Conservation (phyloP, 2,113 vertebrate species). For the Dunckerocampus dactyliophorus region DNA sequence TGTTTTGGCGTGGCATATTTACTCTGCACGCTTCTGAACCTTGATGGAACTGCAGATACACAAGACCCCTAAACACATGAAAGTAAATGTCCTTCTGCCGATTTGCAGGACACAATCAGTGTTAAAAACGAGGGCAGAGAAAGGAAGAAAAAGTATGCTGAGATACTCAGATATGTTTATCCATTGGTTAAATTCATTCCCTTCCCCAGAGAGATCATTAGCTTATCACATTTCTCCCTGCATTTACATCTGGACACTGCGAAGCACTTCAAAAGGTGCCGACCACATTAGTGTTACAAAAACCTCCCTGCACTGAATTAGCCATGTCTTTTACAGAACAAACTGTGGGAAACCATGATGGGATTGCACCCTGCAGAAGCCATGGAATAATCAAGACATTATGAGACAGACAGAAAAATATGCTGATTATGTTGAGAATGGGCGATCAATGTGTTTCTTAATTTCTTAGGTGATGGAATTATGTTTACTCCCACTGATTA, state of each 20-base stretch:
- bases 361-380: constrained; percentile 10
- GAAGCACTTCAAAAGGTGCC: constrained; percentile 61
- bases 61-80: constrained; percentile 55
- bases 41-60: constrained; percentile 58
- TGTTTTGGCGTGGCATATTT: constrained; percentile 61
- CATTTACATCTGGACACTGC: constrained; percentile 57
- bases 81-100: constrained; percentile 56
- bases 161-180: constrained; percentile 59
- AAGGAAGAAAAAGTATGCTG: constrained; percentile 14
- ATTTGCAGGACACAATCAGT: constrained; percentile 18
- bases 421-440: constrained; percentile 42
- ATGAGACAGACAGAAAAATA: constrained; percentile 19
- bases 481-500: constrained; percentile 46
- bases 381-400: constrained; percentile 20
- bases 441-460: constrained; percentile 60
- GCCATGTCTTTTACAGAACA: constrained; percentile 15
- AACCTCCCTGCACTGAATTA: constrained; percentile 23
- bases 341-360: constrained; percentile 16
- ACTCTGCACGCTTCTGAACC: constrained; percentile 55
- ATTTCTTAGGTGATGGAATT: constrained; percentile 52
- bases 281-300: constrained; percentile 38
- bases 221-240: constrained; percentile 59
- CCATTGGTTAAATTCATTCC: constrained; percentile 30
- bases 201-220: constrained; percentile 62
- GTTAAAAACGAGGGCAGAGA: constrained; percentile 13